These are phyloP conservation scores for Campylorhamphus procurvoides DNA, from an alignment of 2,113 vertebrate species.

Conservation along the genomic window DNA sequence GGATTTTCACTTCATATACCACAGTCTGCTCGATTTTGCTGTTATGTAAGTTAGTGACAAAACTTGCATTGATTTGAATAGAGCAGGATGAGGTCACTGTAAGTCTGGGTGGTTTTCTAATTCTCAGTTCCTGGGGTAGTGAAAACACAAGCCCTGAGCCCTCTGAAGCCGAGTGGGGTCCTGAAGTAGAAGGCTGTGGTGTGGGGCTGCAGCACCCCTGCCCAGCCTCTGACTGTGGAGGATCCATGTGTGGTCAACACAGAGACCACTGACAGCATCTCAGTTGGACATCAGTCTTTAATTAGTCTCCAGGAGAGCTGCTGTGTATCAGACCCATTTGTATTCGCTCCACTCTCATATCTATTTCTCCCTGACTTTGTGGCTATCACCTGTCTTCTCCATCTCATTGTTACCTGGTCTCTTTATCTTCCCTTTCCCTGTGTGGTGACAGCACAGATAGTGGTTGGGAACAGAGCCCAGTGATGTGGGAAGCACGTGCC, in stretches of 20 bases:
- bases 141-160: neutral
- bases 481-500: accelerated
- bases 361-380: neutral
- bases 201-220: neutral
- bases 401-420: neutral
- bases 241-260: neutral
- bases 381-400: neutral
- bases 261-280: neutral
- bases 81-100: accelerated
- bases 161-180: neutral
- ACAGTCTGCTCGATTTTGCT: neutral
- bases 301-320: neutral
- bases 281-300: neutral
- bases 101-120: neutral
- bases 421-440: neutral
- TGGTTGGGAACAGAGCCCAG: accelerated
- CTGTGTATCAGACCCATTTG: neutral
- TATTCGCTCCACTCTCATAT: neutral
- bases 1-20: neutral
- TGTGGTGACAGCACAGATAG: accelerated
- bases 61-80: neutral
- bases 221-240: neutral
- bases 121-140: neutral
- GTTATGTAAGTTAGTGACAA: neutral
- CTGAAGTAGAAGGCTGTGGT: neutral